phyloP scores from a whole-genome alignment of 2,888 invertebrate genomes.

The Mamestra brassicae region DNA sequence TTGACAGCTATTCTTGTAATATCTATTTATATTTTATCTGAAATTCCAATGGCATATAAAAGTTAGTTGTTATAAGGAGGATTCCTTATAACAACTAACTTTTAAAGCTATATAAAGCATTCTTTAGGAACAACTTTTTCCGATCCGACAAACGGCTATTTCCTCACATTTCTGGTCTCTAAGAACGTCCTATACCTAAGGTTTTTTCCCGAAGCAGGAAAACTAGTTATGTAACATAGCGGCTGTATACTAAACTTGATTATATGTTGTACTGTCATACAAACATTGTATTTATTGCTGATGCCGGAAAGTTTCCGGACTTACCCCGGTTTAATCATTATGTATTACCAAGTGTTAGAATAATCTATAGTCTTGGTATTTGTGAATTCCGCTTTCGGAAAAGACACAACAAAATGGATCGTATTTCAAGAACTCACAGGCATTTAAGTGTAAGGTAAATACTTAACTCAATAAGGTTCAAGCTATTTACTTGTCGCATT shows the following conservation, averaged over 20 bases:
- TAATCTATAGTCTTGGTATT: background rate
- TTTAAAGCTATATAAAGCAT: background rate
- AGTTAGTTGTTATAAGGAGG: no score
- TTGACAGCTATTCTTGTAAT: no score
- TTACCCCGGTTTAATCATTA: constrained; percentile 12
- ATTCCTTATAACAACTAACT: background rate
- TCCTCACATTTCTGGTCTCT: constrained; percentile 22
- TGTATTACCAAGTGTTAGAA: background rate
- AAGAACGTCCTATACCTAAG: background rate
- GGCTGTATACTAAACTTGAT: background rate
- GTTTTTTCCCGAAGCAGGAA: constrained; percentile 52
- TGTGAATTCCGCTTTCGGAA: background rate
- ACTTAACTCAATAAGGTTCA: no score
- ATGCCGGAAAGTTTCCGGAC: constrained; percentile 1
- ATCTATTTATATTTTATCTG: no score
- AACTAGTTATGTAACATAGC: constrained; percentile 18
- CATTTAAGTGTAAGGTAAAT: background rate
- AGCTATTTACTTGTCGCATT: no score
- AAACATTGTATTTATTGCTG: constrained; percentile 46
- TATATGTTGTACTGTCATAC: constrained; percentile 9
- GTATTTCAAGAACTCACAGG: background rate
- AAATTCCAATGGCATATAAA: no score
- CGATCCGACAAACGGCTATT: constrained; percentile 1
- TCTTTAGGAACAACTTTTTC: constrained; percentile 5
- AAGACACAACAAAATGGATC: background rate